These are phyloP conservation scores for Eupithecia pulchellata DNA, from an alignment of 2,888 invertebrate genomes.

Conservation along the genomic window DNA sequence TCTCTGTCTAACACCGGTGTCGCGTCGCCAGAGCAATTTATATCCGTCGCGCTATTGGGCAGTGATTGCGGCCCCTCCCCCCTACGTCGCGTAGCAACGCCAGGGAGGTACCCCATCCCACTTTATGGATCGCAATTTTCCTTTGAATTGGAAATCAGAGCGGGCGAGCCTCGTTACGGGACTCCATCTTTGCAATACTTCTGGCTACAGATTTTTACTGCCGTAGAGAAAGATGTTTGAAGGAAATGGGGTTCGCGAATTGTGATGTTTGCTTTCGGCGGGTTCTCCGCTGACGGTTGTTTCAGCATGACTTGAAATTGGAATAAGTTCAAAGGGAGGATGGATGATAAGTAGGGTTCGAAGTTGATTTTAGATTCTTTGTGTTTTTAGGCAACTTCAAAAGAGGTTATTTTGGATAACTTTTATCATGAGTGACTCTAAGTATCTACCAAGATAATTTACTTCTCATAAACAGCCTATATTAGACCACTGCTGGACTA, in stretches of 20 bases:
- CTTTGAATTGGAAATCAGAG: constrained; percentile 87
- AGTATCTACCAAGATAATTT: not conserved
- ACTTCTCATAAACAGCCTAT: too few species aligned
- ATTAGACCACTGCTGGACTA: too few species aligned
- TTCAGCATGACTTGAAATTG: constrained; percentile 21
- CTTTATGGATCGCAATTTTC: constrained; percentile 86
- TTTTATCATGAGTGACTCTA: not conserved
- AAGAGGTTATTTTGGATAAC: not conserved
- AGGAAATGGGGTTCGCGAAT: constrained; percentile 56
- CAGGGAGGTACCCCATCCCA: constrained; percentile 71
- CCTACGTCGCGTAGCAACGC: constrained; percentile 88
- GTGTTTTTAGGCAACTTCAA: not conserved
- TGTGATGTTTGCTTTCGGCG: constrained; percentile 64
- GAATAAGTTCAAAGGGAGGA: constrained; percentile 12
- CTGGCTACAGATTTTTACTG: constrained; percentile 80
- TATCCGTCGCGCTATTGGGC: constrained; percentile 86
- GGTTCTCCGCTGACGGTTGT: constrained; percentile 38
- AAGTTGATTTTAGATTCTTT: not conserved
- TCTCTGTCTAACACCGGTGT: constrained; percentile 75
- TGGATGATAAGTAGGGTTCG: not conserved
- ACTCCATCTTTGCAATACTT: constrained; percentile 79
- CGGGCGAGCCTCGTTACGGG: constrained; percentile 78
- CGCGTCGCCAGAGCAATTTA: constrained; percentile 84
- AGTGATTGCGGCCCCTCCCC: constrained; percentile 86
- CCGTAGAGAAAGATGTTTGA: constrained; percentile 71